Evolutionary conservation across 2,888 invertebrate species (phyloP), one percentile per base, ranked within the genome.

Genomic region (Calameuta pallipes): DNA sequence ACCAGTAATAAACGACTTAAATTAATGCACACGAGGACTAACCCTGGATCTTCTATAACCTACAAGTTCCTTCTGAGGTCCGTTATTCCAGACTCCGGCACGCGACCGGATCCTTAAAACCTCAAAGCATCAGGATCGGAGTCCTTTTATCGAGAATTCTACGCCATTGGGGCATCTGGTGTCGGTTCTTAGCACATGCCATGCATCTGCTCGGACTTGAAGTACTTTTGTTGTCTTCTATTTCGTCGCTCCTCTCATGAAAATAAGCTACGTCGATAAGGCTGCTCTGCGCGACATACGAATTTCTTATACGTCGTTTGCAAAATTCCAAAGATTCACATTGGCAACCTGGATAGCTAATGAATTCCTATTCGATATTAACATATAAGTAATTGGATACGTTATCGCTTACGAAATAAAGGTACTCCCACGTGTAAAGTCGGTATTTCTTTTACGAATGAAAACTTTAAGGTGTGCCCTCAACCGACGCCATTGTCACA

Each of bases 151-250:
- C 71, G 71, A 6, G 84, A 85, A 82, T 85, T 85, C 88, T 88
- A 89, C 90, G 89, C 89, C 90, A 88, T 87, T 89, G 90, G 88
- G 89, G 90, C 90, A 90, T 90, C 90, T 90, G 90, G 89, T 82
- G 89, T 87, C 85, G 88, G 85, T 83, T 86, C 85, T 87, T 87
- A 89, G 90, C 90, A 90, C 90, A 90, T 90, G 90, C 90, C 89
- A 90, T 87, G 88, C 90, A 90, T 90, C 90, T 90, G 90, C 90
- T 89, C 87, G 81, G 75, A 81, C 87, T 83, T 88, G 85, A 87
- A 84, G 86, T 87, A 89, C 88, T 89, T 90, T 89, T 88, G 89
- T 90, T 89, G 88, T 87, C 88, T 87, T 87, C 86, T 83, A 86
- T 33, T 71, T 71, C 85, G 83, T 85, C 80, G 78, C 77, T 82